A percentile compares a stretch with the other conserved stretches of the same genome.
Evolutionary conservation across 1,140 invertebrate species (phyloP).

Genomic region (Aphis gossypii): DNA sequence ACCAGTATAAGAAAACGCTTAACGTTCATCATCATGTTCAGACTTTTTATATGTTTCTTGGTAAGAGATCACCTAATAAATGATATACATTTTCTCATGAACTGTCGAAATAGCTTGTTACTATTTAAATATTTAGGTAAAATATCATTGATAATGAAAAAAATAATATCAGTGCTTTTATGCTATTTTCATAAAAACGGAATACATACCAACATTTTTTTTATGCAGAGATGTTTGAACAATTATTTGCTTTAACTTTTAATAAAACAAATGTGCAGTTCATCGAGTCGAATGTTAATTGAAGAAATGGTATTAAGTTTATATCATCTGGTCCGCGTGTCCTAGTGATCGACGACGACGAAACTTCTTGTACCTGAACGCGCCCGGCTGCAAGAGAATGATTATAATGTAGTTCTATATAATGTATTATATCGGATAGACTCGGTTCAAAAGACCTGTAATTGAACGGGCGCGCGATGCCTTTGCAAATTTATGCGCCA

Average conservation of each 20-base stretch:
- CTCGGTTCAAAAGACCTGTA: constrained; percentile 15
- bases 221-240: not conserved
- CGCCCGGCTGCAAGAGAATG: not conserved
- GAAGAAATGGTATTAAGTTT: not conserved
- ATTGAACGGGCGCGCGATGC: constrained; percentile 2
- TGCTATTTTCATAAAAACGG: not conserved
- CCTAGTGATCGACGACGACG: no score
- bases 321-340: not conserved
- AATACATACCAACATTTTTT: not conserved
- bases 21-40: no score
- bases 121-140: no score
- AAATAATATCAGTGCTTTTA: no score
- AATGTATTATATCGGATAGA: not conserved
- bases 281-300: not conserved
- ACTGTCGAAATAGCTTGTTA: no score
- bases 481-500: constrained; percentile 9
- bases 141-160: no score
- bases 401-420: not conserved
- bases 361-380: not conserved
- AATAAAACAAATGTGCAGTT: not conserved
- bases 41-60: no score
- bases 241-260: not conserved
- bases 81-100: no score
- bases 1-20: no score
- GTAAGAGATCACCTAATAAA: no score